These are phyloP conservation scores for Helarctos malayanus DNA, from an alignment of 2,797 vertebrate species.

Conservation along the genomic window DNA sequence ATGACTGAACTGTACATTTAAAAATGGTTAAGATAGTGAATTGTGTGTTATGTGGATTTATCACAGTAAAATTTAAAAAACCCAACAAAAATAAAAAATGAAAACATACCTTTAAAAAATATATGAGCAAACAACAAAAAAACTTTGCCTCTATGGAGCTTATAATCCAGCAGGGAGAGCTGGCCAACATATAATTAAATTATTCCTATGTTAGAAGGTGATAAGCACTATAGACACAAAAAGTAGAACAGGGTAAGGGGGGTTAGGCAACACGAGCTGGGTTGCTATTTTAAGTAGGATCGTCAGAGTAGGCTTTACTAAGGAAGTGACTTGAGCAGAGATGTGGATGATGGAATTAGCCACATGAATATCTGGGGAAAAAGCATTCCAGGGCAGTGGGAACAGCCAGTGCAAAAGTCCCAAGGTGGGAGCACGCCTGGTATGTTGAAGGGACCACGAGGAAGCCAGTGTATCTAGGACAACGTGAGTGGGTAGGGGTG, in stretches of 20 bases:
- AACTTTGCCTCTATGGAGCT: not conserved
- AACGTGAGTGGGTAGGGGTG: fast-evolving
- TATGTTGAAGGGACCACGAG: not conserved
- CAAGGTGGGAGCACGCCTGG: not conserved
- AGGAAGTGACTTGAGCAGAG: not conserved
- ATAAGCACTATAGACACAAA: not conserved
- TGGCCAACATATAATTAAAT: not conserved
- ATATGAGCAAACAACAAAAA: not conserved
- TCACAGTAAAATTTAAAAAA: not conserved
- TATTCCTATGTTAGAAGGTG: not conserved
- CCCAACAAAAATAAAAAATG: not conserved
- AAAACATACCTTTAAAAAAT: not conserved
- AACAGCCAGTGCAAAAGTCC: not conserved
- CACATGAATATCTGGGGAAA: not conserved
- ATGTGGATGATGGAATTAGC: not conserved
- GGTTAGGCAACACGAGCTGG: not conserved
- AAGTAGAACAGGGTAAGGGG: not conserved
- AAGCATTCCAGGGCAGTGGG: not conserved
- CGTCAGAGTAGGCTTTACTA: not conserved
- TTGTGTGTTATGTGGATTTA: not conserved
- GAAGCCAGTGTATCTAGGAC: not conserved
- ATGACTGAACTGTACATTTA: not conserved
- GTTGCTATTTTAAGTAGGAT: not conserved
- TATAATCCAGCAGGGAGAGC: not conserved
- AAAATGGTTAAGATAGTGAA: not conserved